A percentile compares a stretch with the other conserved stretches of the same genome.
These are phyloP conservation scores for Pelusios castaneus DNA, from an alignment of 2,113 vertebrate species.

Conservation along the genomic window DNA sequence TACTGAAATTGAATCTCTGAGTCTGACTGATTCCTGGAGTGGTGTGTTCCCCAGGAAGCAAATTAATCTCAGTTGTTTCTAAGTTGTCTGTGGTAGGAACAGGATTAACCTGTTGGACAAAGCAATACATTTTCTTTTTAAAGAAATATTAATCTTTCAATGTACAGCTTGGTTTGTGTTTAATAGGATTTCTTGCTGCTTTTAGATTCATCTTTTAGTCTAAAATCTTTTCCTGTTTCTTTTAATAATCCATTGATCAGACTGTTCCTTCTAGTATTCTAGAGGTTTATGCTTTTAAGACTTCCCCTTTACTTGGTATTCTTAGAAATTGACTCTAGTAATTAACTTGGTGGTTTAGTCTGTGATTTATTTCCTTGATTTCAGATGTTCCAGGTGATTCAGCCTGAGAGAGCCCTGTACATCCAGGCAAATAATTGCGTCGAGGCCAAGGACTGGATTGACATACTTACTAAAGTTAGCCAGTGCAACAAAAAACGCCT, in stretches of 20 bases:
- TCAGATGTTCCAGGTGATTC: slow-evolving; percentile 99
- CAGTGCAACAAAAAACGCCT: slow-evolving; percentile 97
- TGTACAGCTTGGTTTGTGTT: not conserved
- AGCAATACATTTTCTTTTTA: slow-evolving; percentile 18
- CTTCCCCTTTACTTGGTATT: not conserved
- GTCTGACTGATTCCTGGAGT: not conserved
- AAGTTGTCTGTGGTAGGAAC: slow-evolving; percentile 33
- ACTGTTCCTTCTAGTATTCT: not conserved
- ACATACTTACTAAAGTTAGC: slow-evolving; percentile 98
- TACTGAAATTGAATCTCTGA: slow-evolving; percentile 5
- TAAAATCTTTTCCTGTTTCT: not conserved
- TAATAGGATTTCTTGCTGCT: not conserved
- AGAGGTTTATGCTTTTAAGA: not conserved
- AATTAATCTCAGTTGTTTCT: slow-evolving; percentile 33
- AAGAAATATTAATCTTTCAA: not conserved
- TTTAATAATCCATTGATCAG: not conserved
- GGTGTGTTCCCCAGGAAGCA: not conserved
- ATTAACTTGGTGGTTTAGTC: not conserved
- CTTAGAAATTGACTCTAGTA: not conserved
- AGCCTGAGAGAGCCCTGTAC: slow-evolving; percentile 96
- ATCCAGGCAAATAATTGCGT: slow-evolving; percentile 99
- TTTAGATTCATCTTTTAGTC: not conserved
- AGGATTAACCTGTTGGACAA: slow-evolving; percentile 4
- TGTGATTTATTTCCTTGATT: not conserved
- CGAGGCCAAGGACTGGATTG: slow-evolving; percentile 97